Conservation (phyloP, 2,888 invertebrate genomes). For the Xylophagus ater region DNA sequence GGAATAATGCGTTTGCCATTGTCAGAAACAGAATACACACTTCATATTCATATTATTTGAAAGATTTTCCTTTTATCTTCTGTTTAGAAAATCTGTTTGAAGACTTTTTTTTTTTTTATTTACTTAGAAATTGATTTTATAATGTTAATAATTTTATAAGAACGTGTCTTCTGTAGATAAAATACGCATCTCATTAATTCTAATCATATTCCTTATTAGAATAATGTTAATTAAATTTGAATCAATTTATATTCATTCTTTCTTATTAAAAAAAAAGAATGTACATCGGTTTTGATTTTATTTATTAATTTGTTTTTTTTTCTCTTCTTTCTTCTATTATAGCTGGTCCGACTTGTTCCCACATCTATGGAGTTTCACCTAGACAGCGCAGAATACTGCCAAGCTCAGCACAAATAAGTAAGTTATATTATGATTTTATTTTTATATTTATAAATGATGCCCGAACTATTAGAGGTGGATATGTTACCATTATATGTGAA, state of each 20-base stretch:
- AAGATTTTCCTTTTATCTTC: too few species aligned
- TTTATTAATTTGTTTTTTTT: constrained; percentile 7
- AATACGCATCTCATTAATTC: background rate
- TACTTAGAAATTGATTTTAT: too few species aligned
- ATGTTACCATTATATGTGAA: too few species aligned
- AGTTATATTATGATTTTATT: too few species aligned
- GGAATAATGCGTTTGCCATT: too few species aligned
- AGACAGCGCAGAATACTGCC: constrained; percentile 97
- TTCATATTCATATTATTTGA: too few species aligned
- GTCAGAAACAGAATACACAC: too few species aligned
- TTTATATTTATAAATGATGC: too few species aligned
- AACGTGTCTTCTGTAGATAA: background rate
- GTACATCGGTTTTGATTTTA: background rate
- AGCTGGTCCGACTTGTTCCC: constrained; percentile 82
- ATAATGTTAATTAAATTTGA: constrained; percentile 3
- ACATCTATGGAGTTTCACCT: constrained; percentile 97
- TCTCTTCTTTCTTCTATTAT: constrained; percentile 38
- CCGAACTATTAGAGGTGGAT: too few species aligned
- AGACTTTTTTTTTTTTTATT: too few species aligned
- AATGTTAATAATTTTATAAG: background rate
- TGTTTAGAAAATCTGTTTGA: too few species aligned
- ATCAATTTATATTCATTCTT: constrained; percentile 1
- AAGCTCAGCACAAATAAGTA: constrained; percentile 94
- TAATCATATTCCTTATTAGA: background rate
- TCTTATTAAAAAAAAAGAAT: background rate